A percentile compares a stretch with the other conserved stretches of the same genome.
Conservation (phyloP, 2,888 invertebrate genomes). For the Chrysopilus asiliformis region DNA sequence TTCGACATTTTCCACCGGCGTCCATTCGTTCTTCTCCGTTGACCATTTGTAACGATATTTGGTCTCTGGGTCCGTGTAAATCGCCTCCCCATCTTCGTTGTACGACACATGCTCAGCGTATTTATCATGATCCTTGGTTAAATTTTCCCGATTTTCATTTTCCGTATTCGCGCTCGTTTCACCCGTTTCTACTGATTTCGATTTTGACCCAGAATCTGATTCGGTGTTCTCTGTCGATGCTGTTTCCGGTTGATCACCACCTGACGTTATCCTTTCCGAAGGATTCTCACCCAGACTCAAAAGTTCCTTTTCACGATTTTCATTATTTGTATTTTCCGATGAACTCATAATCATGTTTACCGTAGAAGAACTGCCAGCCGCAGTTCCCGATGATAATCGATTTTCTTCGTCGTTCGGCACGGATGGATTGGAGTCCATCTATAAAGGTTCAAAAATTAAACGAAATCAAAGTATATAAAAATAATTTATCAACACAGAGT, state of each 20-base stretch:
- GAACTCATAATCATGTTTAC: constrained; percentile 5
- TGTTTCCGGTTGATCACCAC: not conserved
- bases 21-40: constrained; percentile 39
- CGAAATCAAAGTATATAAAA: too few species aligned
- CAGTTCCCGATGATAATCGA: not conserved
- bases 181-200: not conserved
- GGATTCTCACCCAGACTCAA: constrained; percentile 1
- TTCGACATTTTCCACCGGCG: constrained; percentile 21
- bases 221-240: not conserved
- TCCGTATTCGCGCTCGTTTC: not conserved
- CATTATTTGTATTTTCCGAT: constrained; percentile 13
- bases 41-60: constrained; percentile 56
- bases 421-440: constrained; percentile 2
- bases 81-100: constrained; percentile 48
- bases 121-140: constrained; percentile 5
- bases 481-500: too few species aligned
- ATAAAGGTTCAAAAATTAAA: too few species aligned
- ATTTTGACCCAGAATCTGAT: not conserved
- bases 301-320: constrained; percentile 12
- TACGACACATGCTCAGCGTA: constrained; percentile 52
- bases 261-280: not conserved
- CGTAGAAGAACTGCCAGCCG: constrained; percentile 4
- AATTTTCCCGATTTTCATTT: constrained; percentile 29
- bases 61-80: constrained; percentile 60
- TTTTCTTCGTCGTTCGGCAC: constrained; percentile 6